These are phyloP conservation scores for Anisognathus igniventris DNA, from an alignment of 2,797 vertebrate species.

Conservation along the genomic window DNA sequence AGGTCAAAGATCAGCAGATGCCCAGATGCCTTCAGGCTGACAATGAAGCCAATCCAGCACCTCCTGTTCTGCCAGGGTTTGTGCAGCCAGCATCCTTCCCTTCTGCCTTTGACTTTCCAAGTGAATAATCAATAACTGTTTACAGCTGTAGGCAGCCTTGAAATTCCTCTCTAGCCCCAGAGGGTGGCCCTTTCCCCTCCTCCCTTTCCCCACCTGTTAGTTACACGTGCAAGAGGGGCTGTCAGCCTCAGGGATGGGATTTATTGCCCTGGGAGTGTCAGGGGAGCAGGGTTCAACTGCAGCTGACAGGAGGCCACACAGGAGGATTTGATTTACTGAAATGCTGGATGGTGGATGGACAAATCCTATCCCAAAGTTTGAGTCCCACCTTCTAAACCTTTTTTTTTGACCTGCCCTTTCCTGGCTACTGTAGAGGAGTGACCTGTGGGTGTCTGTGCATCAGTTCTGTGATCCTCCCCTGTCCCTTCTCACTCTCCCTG, in stretches of 20 bases:
- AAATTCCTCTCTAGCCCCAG: not conserved
- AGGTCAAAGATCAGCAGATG: not conserved
- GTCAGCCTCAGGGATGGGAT: not conserved
- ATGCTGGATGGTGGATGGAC: not conserved
- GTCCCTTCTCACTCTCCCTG: too few species aligned
- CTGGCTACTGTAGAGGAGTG: not conserved
- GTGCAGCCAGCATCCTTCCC: not conserved
- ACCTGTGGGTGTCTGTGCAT: not conserved
- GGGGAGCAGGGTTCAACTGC: not conserved
- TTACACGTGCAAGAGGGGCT: not conserved
- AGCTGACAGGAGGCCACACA: not conserved
- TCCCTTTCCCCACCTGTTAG: not conserved
- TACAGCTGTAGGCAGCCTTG: constrained; percentile 14
- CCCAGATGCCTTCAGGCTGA: not conserved
- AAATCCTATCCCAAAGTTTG: not conserved
- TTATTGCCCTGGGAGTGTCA: not conserved
- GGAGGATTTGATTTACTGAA: not conserved
- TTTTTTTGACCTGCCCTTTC: not conserved
- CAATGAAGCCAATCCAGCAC: not conserved
- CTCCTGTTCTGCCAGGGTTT: not conserved
- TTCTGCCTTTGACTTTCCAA: constrained; percentile 13
- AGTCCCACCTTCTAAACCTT: not conserved
- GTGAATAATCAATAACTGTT: constrained; percentile 41
- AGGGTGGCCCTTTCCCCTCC: not conserved
- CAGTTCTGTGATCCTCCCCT: too few species aligned